Evolutionary conservation across 2,797 vertebrate species (phyloP), one percentile per base, ranked within the genome.

Genomic region (Mycteria americana): DNA sequence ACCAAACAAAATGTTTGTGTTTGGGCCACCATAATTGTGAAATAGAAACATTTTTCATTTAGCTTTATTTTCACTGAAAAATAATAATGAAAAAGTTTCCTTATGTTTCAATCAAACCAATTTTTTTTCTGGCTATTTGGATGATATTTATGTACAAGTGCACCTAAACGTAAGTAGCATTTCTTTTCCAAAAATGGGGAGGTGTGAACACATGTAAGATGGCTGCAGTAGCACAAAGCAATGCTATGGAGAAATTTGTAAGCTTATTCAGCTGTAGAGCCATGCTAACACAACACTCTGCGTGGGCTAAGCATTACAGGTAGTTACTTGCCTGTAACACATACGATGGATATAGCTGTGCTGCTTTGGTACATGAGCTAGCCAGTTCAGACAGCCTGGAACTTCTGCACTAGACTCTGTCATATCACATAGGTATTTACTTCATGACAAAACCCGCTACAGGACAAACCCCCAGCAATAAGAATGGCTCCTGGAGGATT

Each of bases 391-490:
- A 25, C 16, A 12, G 27, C 23, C 33, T 21, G 45, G 33, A 65
- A 39, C 60, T 39, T 79, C 68, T 31, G 53, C 53, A 21, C 37
- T 51, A 53, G 9, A 31, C 50, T 21, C 25, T 51, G 28, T n/a
- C 0, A 0, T n/a, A 46, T 27, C 51, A 11, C 1, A 0, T 10
- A 39, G 45, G 7, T 28, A 57, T 25, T 10, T 73, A 18, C 60
- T 53, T 53, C 10, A 31, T 13, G 21, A 51, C 53, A 60, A 85
- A 73, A 54, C 41, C n/a, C 28, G 30, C 46, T 23, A 41, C 12
- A 27, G 35, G 28, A 63, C 69, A 69, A 75, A 27, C 6, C 17
- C n/a, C 50, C 56, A 45, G 30, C 37, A 45, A 75, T 10, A 50
- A 19, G 30, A 86, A 25, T 4, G 23, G 43, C 56, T 59, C n/a